Evolutionary conservation across 1,140 invertebrate genomes (phyloP), one percentile per base, ranked within the genome.

Genomic region (Zaprionus lachaisei): DNA sequence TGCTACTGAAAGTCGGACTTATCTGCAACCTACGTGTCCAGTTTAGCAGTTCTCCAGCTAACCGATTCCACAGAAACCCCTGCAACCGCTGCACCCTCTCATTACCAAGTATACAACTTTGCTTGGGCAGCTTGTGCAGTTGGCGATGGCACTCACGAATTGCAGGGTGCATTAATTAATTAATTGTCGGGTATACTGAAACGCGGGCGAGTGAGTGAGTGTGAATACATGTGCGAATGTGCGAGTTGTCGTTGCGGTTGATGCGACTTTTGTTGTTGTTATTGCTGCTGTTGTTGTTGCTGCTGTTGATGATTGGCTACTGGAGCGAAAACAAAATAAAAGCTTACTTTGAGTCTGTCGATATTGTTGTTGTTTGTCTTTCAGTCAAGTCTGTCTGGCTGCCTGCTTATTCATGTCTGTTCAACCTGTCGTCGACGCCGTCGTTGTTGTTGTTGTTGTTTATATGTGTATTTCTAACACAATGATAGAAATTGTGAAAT

Each of bases 131-230:
- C 58, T 49, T 20, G 44, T 49, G 63, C 58, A 62, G 51, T 55
- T 69, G 72, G 58, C 62, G 62, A 66, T 61, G 65, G 51, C 67
- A 41, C 58, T 65, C 54, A 57, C 66, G 80, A 83, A 66, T 74
- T 34, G 82, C 62, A 74, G 61, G 56, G 38, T 54, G 68, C 66
- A 73, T 81, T 81, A 81, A 89, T 87, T 87, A 87, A 87, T 81
- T 87, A 75, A 84, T 69, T 68, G 74, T 73, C 68, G 72, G 69
- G 38, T 62, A 77, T 72, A 72, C 22, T 34, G 54, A 51, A 57
- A 63, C 31, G 38, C 22, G n/a, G 1, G 17, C 26, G 24, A 5
- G 5, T 49, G 44, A 62, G 38, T 64, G 20, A 17, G 55, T 26
- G 51, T 28, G 47, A 68, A 26, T 54, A 28, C 15, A 28, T 54